phyloP scores from a whole-genome alignment of 1,140 invertebrate genomes.

The Drosophila ironensis region DNA sequence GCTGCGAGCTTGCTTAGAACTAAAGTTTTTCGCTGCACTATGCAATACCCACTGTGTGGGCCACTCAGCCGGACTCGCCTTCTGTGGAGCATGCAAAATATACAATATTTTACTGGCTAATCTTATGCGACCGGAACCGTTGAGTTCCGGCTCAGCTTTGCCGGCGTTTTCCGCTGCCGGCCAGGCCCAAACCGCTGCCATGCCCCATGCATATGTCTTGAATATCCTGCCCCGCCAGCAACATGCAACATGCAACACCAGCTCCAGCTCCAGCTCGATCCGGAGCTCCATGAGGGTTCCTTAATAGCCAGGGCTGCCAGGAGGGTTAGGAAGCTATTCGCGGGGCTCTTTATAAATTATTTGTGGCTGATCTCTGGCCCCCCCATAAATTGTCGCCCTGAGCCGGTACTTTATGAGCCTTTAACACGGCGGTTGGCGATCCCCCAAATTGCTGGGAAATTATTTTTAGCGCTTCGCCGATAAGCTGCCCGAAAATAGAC shows the following conservation, averaged over 20 bases:
- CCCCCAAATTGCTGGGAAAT: conserved; percentile 11
- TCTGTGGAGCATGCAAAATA: conserved; percentile 52
- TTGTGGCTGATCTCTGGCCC: conserved; percentile 1
- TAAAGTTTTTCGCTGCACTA: too few species aligned
- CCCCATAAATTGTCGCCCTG: conserved; percentile 29
- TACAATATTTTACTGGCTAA: conserved; percentile 66
- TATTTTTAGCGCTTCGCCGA: conserved; percentile 43
- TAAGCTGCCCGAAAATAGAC: conserved; percentile 37
- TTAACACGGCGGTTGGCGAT: neutral
- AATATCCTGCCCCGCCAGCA: conserved; percentile 28
- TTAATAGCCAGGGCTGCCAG: conserved; percentile 1
- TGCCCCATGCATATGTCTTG: conserved; percentile 61
- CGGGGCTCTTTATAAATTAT: neutral
- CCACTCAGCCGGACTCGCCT: conserved; percentile 35
- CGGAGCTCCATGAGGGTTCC: neutral
- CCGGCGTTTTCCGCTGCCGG: conserved; percentile 58
- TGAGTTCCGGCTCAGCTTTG: conserved; percentile 66
- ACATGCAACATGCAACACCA: conserved; percentile 25
- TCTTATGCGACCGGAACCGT: conserved; percentile 61
- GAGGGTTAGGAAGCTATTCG: neutral
- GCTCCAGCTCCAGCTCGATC: too few species aligned
- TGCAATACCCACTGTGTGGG: conserved; percentile 28
- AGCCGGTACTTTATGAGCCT: conserved; percentile 13
- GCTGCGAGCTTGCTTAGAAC: too few species aligned
- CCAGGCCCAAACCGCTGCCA: neutral